These are phyloP conservation scores for Peromyscus californicus DNA, from an alignment of 2,113 vertebrate species.

Conservation along the genomic window DNA sequence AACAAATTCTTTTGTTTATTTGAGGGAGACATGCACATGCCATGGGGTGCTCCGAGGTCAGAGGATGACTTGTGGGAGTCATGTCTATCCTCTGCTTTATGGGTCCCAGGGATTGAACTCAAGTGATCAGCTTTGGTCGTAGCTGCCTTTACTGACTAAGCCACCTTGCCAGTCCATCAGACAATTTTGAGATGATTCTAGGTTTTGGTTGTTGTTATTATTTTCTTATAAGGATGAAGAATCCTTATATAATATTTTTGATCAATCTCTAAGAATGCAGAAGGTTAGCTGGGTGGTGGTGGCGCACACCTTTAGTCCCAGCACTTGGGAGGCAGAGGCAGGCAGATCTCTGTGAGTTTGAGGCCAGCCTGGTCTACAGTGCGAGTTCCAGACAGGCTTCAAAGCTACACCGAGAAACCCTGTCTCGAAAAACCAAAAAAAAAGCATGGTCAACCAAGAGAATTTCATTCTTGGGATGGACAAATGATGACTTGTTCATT, in stretches of 20 bases:
- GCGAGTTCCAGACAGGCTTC: too few species aligned
- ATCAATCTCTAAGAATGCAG: neutral
- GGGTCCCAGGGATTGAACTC: neutral
- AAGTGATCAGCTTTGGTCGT: neutral
- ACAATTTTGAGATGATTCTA: constrained; percentile 7
- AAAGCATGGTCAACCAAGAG: neutral
- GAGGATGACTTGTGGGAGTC: too few species aligned
- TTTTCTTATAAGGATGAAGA: neutral
- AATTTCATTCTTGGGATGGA: constrained; percentile 20
- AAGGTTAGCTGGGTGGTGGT: too few species aligned
- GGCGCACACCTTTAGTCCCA: too few species aligned
- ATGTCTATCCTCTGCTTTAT: neutral
- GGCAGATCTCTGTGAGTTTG: too few species aligned
- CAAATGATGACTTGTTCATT: constrained; percentile 59
- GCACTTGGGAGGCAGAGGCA: too few species aligned
- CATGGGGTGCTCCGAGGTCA: neutral
- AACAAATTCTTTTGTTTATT: neutral
- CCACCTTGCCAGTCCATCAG: neutral
- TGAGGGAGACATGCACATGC: neutral
- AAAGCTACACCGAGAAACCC: too few species aligned
- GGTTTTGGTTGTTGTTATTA: neutral
- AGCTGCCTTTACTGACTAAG: too few species aligned
- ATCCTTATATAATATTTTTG: constrained; percentile 38
- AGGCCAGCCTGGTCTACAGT: too few species aligned
- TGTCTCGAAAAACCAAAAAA: too few species aligned